Evolutionary conservation across 2,888 invertebrate species (phyloP), one percentile per base, ranked within the genome.

Genomic region (Anoplius nigerrimus): DNA sequence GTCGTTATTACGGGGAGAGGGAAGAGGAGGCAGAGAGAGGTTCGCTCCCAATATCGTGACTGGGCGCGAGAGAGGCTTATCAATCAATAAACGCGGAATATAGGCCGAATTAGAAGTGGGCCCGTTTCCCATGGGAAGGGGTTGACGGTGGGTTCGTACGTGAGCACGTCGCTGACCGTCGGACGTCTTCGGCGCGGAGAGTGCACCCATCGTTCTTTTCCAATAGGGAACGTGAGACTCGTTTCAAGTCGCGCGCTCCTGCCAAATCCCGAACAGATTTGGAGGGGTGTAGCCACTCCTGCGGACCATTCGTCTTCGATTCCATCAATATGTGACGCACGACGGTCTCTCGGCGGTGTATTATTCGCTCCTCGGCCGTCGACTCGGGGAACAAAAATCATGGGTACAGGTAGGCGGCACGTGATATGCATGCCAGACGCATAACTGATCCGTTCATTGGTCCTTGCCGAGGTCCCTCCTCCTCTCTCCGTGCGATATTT

Each of bases 181-280:
- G n/a, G 16, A 16, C 63, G 75, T 66, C 72, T 72, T 63, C 72
- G 62, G 62, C 71, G 69, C 69, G 74, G 74, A 76, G 75, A 82
- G 82, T 72, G 75, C 80, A 77, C 76, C 79, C 76, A 74, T 74
- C 80, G 82, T 82, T 79, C 79, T 75, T 79, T 75, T 67, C 76
- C 82, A 75, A 83, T 81, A 79, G 79, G 70, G 74, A 78, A 84
- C 83, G 84, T 83, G 83, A 82, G 84, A 78, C 79, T 80, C 84
- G 80, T 84, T 84, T 82, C 79, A 82, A 83, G 75, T 78, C 72
- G 62, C 68, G 73, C 34, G 34, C 66, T 73, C 81, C 80, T 80
- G 78, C 82, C 80, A 82, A 84, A 85, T 84, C 81, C 80, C 72
- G 80, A 79, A 75, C 83, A 83, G 85, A 84, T 84, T 85, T 84